Conservation (phyloP, 1,140 invertebrate genomes). For the Chelonus insularis region DNA sequence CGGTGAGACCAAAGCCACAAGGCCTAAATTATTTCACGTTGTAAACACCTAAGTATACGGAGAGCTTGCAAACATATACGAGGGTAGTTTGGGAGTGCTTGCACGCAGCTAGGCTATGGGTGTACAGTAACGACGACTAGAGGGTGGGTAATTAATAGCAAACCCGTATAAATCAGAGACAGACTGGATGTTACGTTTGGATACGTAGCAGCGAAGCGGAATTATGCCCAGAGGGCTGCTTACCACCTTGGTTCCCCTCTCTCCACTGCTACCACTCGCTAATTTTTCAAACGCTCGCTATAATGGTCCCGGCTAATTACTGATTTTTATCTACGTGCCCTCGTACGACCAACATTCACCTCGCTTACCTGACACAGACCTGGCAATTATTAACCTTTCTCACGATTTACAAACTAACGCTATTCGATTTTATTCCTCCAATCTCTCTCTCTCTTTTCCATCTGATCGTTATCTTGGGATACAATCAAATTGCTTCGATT, state of each 20-base stretch:
- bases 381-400: too few species aligned
- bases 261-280: conserved; percentile 34
- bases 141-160: conserved; percentile 58
- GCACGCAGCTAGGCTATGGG: not conserved
- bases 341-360: not conserved
- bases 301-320: conserved; percentile 60
- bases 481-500: too few species aligned
- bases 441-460: too few species aligned
- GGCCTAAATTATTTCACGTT: conserved; percentile 45
- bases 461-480: too few species aligned
- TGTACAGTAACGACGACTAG: not conserved
- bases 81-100: not conserved
- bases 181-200: conserved; percentile 50
- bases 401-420: too few species aligned
- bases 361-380: too few species aligned
- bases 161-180: conserved; percentile 60
- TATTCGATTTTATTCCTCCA: too few species aligned
- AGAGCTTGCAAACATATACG: conserved; percentile 34
- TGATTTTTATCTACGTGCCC: conserved; percentile 54
- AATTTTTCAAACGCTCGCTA: conserved; percentile 59
- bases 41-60: conserved; percentile 45
- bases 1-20: conserved; percentile 3
- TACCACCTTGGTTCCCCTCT: conserved; percentile 38
- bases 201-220: conserved; percentile 36
- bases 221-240: conserved; percentile 55